Evolutionary conservation across 35 echinoderm and acorn worm genomes (phyloP).

Genomic region (Diadema setosum): DNA sequence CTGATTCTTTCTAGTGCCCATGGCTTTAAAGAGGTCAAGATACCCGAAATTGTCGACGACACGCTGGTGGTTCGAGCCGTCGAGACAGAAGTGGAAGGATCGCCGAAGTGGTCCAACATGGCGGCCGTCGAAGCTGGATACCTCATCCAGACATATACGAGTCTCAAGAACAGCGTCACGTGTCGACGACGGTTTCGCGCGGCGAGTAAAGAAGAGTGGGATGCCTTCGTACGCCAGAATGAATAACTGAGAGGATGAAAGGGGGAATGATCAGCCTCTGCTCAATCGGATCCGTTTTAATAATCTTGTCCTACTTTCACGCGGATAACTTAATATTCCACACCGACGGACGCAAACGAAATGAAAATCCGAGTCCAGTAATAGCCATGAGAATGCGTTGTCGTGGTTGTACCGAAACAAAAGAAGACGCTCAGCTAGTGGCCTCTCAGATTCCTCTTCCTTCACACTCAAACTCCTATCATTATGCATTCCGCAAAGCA

Average conservation of each 20-base stretch:
- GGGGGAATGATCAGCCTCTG: background rate
- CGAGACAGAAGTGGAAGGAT: background rate
- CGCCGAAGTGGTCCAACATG: background rate
- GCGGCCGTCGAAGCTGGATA: background rate
- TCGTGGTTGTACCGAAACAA: too few species aligned
- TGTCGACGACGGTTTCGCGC: background rate
- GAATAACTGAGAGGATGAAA: background rate
- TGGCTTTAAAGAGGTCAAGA: background rate
- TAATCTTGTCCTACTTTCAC: background rate
- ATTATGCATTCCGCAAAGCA: too few species aligned
- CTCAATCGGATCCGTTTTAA: background rate
- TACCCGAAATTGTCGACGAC: background rate
- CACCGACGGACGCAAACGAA: background rate
- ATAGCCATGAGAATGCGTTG: background rate
- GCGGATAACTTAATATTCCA: background rate
- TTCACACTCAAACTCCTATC: too few species aligned
- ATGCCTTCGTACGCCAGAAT: too few species aligned
- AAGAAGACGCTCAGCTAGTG: too few species aligned
- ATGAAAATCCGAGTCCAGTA: too few species aligned
- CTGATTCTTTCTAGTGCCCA: background rate
- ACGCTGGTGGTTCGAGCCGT: background rate
- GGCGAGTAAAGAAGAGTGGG: background rate
- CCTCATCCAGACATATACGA: background rate
- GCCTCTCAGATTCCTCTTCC: too few species aligned
- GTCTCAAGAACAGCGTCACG: background rate